phyloP scores from a whole-genome alignment of 2,113 vertebrate species.

The Chiloscyllium plagiosum region DNA sequence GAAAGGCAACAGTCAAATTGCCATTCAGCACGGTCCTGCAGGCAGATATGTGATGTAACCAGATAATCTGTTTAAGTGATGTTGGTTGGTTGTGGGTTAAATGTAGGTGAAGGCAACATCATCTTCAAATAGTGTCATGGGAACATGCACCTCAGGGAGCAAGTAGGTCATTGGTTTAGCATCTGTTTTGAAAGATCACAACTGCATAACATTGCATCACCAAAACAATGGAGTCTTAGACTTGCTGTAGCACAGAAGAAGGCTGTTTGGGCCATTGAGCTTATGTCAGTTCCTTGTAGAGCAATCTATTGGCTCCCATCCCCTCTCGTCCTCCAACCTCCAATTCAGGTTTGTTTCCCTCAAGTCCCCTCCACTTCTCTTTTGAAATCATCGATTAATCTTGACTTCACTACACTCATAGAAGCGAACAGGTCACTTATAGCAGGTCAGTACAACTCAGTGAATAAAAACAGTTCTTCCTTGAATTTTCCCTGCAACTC shows the following conservation, averaged over 20 bases:
- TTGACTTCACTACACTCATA: too few relatives aligned
- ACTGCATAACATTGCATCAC: background rate
- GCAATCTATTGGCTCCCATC: too few relatives aligned
- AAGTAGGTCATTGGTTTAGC: background rate
- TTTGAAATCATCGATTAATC: too few relatives aligned
- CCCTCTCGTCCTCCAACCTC: too few relatives aligned
- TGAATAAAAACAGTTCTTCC: background rate
- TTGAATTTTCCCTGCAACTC: too few relatives aligned
- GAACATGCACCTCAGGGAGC: background rate
- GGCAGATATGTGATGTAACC: background rate
- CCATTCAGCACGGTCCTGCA: background rate
- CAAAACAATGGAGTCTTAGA: background rate
- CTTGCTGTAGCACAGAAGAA: too few relatives aligned
- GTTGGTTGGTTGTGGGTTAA: background rate
- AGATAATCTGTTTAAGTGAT: background rate
- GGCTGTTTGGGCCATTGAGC: too few relatives aligned
- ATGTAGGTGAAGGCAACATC: background rate
- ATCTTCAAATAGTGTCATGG: background rate
- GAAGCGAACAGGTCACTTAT: background rate
- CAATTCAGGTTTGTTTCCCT: too few relatives aligned
- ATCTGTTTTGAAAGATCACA: background rate
- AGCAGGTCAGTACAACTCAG: background rate
- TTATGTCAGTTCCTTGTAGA: too few relatives aligned
- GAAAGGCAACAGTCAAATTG: background rate
- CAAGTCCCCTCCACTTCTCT: too few relatives aligned